Evolutionary conservation across 2,888 invertebrate species (phyloP).

Genomic region (Clanis bilineata): DNA sequence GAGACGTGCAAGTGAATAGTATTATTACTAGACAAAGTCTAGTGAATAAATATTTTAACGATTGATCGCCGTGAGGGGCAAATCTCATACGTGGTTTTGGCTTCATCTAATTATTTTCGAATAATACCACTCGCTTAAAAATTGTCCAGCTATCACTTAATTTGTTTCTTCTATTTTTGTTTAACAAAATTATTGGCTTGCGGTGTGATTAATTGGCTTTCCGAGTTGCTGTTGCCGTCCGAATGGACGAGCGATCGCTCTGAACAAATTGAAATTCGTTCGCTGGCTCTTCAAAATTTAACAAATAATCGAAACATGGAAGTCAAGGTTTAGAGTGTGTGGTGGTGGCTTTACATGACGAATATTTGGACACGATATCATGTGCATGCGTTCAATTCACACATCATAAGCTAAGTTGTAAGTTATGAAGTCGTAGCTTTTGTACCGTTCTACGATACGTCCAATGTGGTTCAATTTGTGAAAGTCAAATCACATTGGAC

Average conservation of each 20-base stretch:
- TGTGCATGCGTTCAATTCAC: slow-evolving; percentile 79
- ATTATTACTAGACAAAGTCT: background rate
- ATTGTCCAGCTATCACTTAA: slow-evolving; percentile 75
- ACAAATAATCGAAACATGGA: slow-evolving; percentile 69
- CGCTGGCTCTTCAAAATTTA: slow-evolving; percentile 74
- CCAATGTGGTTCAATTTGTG: slow-evolving; percentile 35
- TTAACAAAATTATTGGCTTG: slow-evolving; percentile 77
- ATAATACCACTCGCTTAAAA: slow-evolving; percentile 79
- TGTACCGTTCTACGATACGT: slow-evolving; percentile 48
- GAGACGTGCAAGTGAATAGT: background rate
- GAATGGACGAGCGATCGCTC: slow-evolving; percentile 37
- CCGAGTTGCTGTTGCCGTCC: slow-evolving; percentile 44
- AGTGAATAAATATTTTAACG: slow-evolving; percentile 20
- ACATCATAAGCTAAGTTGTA: slow-evolving; percentile 70
- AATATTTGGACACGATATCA: slow-evolving; percentile 69
- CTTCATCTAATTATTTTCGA: slow-evolving; percentile 72
- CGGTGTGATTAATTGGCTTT: slow-evolving; percentile 80
- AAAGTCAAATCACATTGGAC: slow-evolving; percentile 40
- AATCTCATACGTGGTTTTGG: slow-evolving; percentile 79
- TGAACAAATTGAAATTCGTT: slow-evolving; percentile 50
- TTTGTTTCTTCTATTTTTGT: slow-evolving; percentile 68
- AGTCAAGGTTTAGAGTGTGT: slow-evolving; percentile 81
- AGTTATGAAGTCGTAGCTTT: slow-evolving; percentile 57
- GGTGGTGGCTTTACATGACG: slow-evolving; percentile 78
- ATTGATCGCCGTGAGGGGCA: slow-evolving; percentile 52